These are phyloP conservation scores for Phalera bucephala DNA, from an alignment of 2,888 invertebrate genomes.

Conservation along the genomic window DNA sequence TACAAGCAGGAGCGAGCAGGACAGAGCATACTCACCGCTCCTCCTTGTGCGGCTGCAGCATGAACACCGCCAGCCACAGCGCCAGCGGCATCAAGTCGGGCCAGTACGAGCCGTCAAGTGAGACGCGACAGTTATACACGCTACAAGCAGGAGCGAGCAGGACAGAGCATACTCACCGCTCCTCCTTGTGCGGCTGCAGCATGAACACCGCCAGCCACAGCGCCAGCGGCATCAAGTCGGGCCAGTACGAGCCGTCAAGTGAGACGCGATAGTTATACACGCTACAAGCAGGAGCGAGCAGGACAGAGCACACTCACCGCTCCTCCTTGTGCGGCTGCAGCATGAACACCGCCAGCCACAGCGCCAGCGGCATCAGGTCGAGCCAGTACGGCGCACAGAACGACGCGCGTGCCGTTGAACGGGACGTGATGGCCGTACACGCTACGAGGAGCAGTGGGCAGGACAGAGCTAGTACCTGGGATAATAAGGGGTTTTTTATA, in stretches of 20 bases:
- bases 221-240: conserved; percentile 90
- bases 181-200: conserved; percentile 96
- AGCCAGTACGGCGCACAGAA: conserved; percentile 90
- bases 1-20: conserved; percentile 81
- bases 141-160: conserved; percentile 80
- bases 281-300: conserved; percentile 82
- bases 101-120: conserved; percentile 88
- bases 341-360: conserved; percentile 96
- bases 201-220: conserved; percentile 96
- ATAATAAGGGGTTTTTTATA: too few relatives aligned
- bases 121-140: conserved; percentile 77
- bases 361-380: conserved; percentile 89
- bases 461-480: conserved; percentile 85
- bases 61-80: conserved; percentile 95
- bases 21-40: conserved; percentile 87
- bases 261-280: conserved; percentile 81
- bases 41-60: conserved; percentile 96
- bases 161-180: conserved; percentile 85
- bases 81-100: conserved; percentile 90
- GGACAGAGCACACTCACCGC: conserved; percentile 83
- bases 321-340: conserved; percentile 96
- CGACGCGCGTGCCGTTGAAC: conserved; percentile 86
- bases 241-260: conserved; percentile 88
- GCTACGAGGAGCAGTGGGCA: conserved; percentile 82
- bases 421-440: conserved; percentile 81